A percentile compares a stretch with the other conserved stretches of the same genome.
Conservation (phyloP, 2,888 invertebrate genomes). For the Merodon equestris region DNA sequence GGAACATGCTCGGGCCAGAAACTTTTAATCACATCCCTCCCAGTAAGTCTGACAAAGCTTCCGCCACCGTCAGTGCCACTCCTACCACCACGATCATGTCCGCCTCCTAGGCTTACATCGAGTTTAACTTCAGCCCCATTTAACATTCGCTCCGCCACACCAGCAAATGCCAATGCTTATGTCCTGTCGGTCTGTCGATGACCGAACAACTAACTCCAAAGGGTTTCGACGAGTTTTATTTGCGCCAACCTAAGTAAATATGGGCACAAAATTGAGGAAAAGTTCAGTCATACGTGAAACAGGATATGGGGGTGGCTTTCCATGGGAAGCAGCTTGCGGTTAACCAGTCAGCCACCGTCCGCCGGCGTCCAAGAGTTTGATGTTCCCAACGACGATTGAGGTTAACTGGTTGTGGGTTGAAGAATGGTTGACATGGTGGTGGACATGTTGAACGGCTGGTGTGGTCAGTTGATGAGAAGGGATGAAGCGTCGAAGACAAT, state of each 20-base stretch:
- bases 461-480: neutral
- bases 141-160: constrained; percentile 46
- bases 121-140: constrained; percentile 61
- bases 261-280: constrained; percentile 59
- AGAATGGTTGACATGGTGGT: no score
- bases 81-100: no score
- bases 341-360: constrained; percentile 2
- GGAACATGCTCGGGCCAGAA: constrained; percentile 32
- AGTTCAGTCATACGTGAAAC: constrained; percentile 57
- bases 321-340: constrained; percentile 54
- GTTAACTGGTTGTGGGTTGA: no score
- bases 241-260: constrained; percentile 59
- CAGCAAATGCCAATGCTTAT: constrained; percentile 43
- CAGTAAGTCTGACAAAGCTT: neutral
- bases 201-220: constrained; percentile 44
- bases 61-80: no score
- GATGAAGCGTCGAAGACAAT: constrained; percentile 36
- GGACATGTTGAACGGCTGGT: no score
- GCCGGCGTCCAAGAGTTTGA: neutral
- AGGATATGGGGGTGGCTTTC: constrained; percentile 43
- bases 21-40: constrained; percentile 64
- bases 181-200: constrained; percentile 66
- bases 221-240: constrained; percentile 21
- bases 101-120: neutral
- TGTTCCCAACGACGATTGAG: neutral